Conservation (phyloP, 2,888 invertebrate species). For the Anodontia alba region DNA sequence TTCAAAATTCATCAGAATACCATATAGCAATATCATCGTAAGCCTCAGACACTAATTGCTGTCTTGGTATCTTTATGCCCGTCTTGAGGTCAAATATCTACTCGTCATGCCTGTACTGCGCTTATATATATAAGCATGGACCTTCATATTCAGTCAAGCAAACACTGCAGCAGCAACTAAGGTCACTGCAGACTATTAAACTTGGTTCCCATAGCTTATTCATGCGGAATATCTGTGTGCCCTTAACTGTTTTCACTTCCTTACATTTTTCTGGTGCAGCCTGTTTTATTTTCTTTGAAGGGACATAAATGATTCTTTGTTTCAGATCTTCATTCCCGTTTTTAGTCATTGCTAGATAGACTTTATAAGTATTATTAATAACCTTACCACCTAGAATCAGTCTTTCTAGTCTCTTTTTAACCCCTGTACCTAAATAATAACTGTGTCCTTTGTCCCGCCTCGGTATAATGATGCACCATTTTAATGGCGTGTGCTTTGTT, state of each 20-base stretch:
- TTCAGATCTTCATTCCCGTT: not conserved
- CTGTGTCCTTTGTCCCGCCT: conserved; percentile 34
- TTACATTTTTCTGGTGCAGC: not conserved
- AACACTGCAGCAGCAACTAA: conserved; percentile 33
- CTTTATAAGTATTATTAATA: conserved; percentile 38
- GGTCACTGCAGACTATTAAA: conserved; percentile 27
- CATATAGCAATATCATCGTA: too few species aligned
- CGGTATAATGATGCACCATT: conserved; percentile 36
- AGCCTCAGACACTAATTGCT: too few species aligned
- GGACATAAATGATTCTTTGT: conserved; percentile 31
- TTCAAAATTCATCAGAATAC: too few species aligned
- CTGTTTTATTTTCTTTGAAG: conserved; percentile 13
- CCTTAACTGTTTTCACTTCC: not conserved
- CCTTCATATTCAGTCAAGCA: conserved; percentile 32
- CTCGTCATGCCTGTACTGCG: conserved; percentile 9
- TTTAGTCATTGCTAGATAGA: conserved; percentile 23
- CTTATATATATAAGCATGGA: conserved; percentile 30
- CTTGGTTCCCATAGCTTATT: not conserved
- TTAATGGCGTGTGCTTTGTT: conserved; percentile 21
- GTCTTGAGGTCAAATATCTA: not conserved
- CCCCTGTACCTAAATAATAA: conserved; percentile 31
- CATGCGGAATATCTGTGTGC: conserved; percentile 26
- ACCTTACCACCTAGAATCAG: conserved; percentile 34
- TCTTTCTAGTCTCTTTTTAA: conserved; percentile 25
- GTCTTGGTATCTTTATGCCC: not conserved